These are phyloP conservation scores for Pocota personata DNA, from an alignment of 2,888 invertebrate genomes.

Conservation along the genomic window DNA sequence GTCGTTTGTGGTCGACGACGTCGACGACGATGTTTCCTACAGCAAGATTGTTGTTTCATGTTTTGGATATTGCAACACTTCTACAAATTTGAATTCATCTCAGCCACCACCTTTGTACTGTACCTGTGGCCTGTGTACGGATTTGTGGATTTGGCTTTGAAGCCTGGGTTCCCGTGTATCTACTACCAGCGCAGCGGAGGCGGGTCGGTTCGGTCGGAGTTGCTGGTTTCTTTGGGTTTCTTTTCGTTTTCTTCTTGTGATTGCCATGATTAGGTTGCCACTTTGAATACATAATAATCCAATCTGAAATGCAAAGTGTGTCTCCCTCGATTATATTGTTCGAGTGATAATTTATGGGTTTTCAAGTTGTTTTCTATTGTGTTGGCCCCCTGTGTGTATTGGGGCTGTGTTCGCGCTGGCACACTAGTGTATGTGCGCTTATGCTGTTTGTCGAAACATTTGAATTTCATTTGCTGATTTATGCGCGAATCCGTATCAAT, in stretches of 20 bases:
- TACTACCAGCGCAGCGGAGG: background rate
- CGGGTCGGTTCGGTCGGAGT: background rate
- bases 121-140: constrained; percentile 23
- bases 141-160: constrained; percentile 32
- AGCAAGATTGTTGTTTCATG: constrained; percentile 33
- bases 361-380: constrained; percentile 72
- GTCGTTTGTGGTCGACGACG: constrained; percentile 13
- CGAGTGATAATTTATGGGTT: constrained; percentile 71
- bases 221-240: constrained; percentile 27
- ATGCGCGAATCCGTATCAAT: constrained; percentile 66
- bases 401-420: background rate
- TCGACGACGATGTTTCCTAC: constrained; percentile 14
- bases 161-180: constrained; percentile 4
- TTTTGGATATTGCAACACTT: constrained; percentile 59
- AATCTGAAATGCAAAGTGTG: constrained; percentile 72
- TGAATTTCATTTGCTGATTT: constrained; percentile 56
- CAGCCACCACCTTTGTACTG: constrained; percentile 33
- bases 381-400: background rate
- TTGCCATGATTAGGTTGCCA: constrained; percentile 72
- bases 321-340: constrained; percentile 71
- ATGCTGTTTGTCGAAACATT: constrained; percentile 31
- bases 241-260: constrained; percentile 54
- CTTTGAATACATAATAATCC: constrained; percentile 73
- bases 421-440: background rate
- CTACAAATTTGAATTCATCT: constrained; percentile 65